Evolutionary conservation across 2,113 vertebrate genomes (phyloP).

Genomic region (Oxyruncus cristatus): DNA sequence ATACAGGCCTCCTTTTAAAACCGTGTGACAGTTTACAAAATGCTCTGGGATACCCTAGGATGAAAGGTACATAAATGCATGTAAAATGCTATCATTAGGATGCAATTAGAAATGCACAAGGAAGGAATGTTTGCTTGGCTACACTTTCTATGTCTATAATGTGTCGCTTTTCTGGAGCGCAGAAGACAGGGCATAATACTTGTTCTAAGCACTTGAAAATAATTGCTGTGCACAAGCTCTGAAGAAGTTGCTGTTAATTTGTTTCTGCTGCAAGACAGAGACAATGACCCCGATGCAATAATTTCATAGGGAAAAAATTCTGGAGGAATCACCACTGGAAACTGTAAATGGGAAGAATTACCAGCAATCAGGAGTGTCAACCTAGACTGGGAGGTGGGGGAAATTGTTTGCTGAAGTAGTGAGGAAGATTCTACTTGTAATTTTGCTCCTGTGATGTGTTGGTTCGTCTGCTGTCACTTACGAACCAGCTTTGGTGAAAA

Average conservation of each 20-base stretch:
- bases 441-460: neutral
- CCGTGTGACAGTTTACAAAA: constrained; percentile 6
- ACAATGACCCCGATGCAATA: neutral
- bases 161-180: neutral
- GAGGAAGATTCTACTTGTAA: neutral
- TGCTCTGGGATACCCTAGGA: constrained; percentile 49
- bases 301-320: neutral
- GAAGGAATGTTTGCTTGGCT: constrained; percentile 17
- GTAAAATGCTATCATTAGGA: constrained; percentile 27
- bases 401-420: neutral
- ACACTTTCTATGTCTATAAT: neutral
- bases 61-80: constrained; percentile 51
- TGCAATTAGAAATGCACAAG: constrained; percentile 32
- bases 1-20: neutral
- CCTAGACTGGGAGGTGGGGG: neutral
- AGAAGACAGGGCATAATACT: neutral
- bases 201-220: constrained; percentile 11
- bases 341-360: neutral
- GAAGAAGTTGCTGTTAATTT: neutral
- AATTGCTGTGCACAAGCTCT: neutral
- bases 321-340: neutral
- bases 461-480: neutral
- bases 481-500: neutral
- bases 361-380: neutral
- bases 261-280: neutral